These are phyloP conservation scores for Hyla sarda DNA, from an alignment of 2,113 vertebrate genomes.

Conservation along the genomic window DNA sequence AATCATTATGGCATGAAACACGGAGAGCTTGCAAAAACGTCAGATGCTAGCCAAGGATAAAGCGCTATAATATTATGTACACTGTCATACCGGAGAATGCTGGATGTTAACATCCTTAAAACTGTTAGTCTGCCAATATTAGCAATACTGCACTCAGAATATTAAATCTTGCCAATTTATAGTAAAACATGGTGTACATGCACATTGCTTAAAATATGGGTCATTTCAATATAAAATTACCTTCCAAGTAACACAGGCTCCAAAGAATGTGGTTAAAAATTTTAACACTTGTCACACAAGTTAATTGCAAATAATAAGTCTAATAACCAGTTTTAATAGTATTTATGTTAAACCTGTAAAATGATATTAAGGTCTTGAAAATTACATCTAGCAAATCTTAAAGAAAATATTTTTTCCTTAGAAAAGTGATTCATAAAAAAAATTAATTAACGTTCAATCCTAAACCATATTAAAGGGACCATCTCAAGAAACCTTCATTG, in stretches of 20 bases:
- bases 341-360: constrained; percentile 4
- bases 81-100: constrained; percentile 22
- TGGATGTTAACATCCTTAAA: constrained; percentile 24
- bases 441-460: background rate
- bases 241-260: background rate
- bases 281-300: background rate
- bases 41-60: constrained; percentile 48
- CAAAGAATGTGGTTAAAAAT: background rate
- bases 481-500: background rate
- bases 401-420: background rate
- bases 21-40: constrained; percentile 57
- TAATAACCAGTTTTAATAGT: background rate
- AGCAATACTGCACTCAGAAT: constrained; percentile 10
- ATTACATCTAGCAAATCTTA: background rate
- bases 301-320: background rate
- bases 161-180: background rate
- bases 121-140: constrained; percentile 27
- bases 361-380: background rate
- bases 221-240: background rate
- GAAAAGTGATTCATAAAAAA: too few relatives aligned
- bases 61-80: constrained; percentile 50
- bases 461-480: background rate
- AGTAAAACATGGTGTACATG: background rate
- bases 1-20: constrained; percentile 58
- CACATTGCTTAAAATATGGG: background rate